phyloP scores from a whole-genome alignment of 2,113 vertebrate genomes.

The Montifringilla adamsi region DNA sequence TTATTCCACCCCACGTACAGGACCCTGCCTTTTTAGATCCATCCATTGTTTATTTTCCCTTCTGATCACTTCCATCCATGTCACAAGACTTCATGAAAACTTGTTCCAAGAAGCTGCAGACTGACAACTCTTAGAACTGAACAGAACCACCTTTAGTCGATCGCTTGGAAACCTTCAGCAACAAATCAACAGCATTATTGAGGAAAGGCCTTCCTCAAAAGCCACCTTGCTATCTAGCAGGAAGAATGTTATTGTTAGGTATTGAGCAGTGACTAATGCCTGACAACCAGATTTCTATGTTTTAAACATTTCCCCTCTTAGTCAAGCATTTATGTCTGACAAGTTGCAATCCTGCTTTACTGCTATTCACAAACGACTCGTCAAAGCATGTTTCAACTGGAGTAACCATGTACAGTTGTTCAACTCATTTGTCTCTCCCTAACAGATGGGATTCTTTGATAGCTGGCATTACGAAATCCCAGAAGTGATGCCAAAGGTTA shows the following conservation, averaged over 20 bases:
- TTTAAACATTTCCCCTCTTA: neutral
- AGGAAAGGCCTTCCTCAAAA: neutral
- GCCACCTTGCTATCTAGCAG: neutral
- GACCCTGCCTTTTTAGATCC: neutral
- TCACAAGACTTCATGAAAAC: neutral
- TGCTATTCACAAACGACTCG: neutral
- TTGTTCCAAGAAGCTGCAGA: neutral
- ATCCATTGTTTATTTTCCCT: neutral
- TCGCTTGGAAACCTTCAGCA: neutral
- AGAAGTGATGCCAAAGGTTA: neutral
- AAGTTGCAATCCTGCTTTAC: neutral
- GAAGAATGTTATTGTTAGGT: neutral
- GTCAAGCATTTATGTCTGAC: neutral
- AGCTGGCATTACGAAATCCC: neutral
- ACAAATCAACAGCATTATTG: neutral
- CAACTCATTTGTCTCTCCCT: neutral
- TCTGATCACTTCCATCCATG: neutral
- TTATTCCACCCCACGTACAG: too few relatives aligned
- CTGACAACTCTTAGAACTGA: neutral
- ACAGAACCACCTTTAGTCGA: neutral
- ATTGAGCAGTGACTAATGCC: neutral
- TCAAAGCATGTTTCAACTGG: neutral
- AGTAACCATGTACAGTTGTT: neutral
- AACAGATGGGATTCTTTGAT: neutral
- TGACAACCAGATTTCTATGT: neutral